These are phyloP conservation scores for Eupithecia exiguata DNA, from an alignment of 2,888 invertebrate species.

Conservation along the genomic window DNA sequence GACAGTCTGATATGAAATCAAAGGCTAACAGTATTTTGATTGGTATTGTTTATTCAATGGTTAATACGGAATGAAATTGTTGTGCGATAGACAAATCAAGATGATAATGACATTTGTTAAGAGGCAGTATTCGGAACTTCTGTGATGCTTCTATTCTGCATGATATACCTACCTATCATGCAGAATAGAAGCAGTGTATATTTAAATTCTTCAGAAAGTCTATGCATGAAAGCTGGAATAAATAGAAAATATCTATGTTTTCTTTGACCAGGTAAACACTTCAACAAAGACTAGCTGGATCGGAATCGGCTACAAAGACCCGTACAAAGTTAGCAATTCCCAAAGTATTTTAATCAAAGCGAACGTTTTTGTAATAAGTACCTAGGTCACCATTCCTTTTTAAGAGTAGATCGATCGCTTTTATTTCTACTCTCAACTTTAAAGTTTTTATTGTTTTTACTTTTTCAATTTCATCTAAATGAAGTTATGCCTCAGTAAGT, in stretches of 20 bases:
- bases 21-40: conserved; percentile 10
- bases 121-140: not conserved
- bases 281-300: conserved; percentile 11
- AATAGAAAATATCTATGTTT: not conserved
- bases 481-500: conserved; percentile 40
- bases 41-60: not conserved
- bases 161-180: too few relatives aligned
- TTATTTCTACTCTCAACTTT: conserved; percentile 53
- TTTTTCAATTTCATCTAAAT: conserved; percentile 55
- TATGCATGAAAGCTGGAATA: not conserved
- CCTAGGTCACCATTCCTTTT: conserved; percentile 56
- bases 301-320: conserved; percentile 21
- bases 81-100: not conserved
- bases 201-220: not conserved
- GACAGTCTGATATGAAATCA: conserved; percentile 8
- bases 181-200: too few relatives aligned
- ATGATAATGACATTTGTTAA: not conserved
- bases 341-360: conserved; percentile 54
- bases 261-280: not conserved
- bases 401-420: conserved; percentile 56
- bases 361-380: conserved; percentile 53
- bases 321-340: conserved; percentile 35
- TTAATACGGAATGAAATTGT: not conserved
- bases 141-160: too few relatives aligned
- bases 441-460: conserved; percentile 58